Evolutionary conservation across 1,140 invertebrate genomes (phyloP), one percentile per base, ranked within the genome.

Genomic region (Stenopsyche tienmushanensis): DNA sequence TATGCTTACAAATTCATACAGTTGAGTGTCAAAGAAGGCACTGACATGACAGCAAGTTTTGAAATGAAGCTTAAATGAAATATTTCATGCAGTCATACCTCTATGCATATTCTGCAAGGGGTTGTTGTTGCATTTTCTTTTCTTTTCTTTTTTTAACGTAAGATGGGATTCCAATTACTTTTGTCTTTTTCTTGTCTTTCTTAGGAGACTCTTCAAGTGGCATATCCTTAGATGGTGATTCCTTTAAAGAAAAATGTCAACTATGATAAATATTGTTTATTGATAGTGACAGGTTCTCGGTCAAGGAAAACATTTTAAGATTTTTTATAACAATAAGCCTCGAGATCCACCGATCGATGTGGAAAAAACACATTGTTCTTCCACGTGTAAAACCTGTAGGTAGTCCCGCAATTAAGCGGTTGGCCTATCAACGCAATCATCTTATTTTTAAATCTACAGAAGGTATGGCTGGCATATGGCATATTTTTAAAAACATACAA

Each of bases 101-200:
- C 77, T 80, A 80, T 73, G 79, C 78, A 72, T 78, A 77, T 69
- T 80, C 67, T 15, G 78, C 47, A 75, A 77, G 72, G 74, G 78
- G 77, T 72, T 77, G 72, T 73, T 73, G 73, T 78, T 84, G 45
- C 85, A 93, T 94, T 86, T 94, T 95, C 82, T 95, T 94, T 73
- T 94, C 91, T 75, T 93, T 93, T 82, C 94, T 94, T 85, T 95
- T 95, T 82, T 95, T 95, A 66, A 96, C 86, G 85, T 95, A 96
- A 59, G 92, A 95, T 67, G 93, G 92, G 75, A 92, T 95, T 78
- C 92, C 86, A 72, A 96, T 84, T 21, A 92, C 93, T 80, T 94
- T 94, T 86, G 94, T 94, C 85, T 96, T 96, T 84, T 95, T 94
- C 80, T 94, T 93, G 74, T 94, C 91, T 79, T 93, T 93, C 78